Conservation (phyloP, 2,888 invertebrate genomes). For the Netelia melanura region DNA sequence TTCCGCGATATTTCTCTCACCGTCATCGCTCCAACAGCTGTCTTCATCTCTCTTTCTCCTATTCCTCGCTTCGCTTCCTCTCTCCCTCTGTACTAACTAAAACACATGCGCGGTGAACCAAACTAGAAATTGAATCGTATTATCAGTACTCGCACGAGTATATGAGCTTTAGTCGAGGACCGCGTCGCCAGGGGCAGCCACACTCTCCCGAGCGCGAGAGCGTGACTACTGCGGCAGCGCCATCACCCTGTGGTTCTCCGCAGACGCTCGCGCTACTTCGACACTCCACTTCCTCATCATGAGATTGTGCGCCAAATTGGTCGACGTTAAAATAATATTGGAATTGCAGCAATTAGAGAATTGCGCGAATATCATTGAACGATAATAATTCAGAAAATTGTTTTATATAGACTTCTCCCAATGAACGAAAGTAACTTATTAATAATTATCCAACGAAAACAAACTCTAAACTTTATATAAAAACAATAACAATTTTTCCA, state of each 20-base stretch:
- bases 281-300: constrained; percentile 11
- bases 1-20: constrained; percentile 50
- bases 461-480: too few relatives aligned
- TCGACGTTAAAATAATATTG: constrained; percentile 31
- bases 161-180: constrained; percentile 53
- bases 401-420: not conserved
- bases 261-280: constrained; percentile 16
- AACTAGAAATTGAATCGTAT: constrained; percentile 74
- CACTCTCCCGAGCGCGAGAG: constrained; percentile 19
- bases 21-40: constrained; percentile 22
- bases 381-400: not conserved
- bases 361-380: not conserved
- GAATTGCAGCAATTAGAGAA: constrained; percentile 24
- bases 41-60: not conserved
- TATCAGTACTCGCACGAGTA: constrained; percentile 72
- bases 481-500: too few relatives aligned
- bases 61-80: not conserved
- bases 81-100: constrained; percentile 29
- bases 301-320: constrained; percentile 28
- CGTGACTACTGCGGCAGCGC: constrained; percentile 24
- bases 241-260: constrained; percentile 24
- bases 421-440: not conserved
- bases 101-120: constrained; percentile 63
- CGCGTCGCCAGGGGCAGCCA: constrained; percentile 32
- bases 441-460: not conserved